Conservation (phyloP, 1,140 invertebrate species). For the Cyclargus thomasi region DNA sequence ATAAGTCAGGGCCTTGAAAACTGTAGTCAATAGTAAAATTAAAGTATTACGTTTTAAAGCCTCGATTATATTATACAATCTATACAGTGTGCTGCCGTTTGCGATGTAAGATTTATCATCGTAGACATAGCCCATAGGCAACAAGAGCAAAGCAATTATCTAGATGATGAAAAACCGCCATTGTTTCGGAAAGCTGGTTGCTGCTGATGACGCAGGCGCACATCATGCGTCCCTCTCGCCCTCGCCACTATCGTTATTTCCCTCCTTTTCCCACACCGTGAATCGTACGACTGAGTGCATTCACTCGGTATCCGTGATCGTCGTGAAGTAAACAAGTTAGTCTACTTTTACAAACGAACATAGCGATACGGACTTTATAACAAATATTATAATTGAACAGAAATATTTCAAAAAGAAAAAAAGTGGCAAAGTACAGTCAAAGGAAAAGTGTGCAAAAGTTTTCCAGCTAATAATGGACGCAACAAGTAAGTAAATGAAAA, state of each 20-base stretch:
- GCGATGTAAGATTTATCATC: neutral
- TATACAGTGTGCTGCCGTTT: no score
- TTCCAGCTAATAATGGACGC: slow-evolving; percentile 59
- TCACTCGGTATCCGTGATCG: slow-evolving; percentile 43
- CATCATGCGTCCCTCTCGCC: slow-evolving; percentile 31
- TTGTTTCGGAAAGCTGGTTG: slow-evolving; percentile 36
- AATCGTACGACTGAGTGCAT: slow-evolving; percentile 54
- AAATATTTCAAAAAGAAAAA: neutral
- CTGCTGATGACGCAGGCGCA: slow-evolving; percentile 37
- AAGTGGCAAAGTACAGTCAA: neutral
- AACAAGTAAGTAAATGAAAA: slow-evolving; percentile 64
- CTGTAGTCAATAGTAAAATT: no score
- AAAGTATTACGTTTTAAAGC: no score
- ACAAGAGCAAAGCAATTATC: slow-evolving; percentile 11
- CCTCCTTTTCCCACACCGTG: slow-evolving; percentile 40
- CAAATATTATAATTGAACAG: neutral
- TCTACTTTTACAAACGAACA: slow-evolving; percentile 14
- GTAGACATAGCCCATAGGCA: neutral
- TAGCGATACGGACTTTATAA: neutral
- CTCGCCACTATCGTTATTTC: slow-evolving; percentile 17
- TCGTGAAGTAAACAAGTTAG: slow-evolving; percentile 41
- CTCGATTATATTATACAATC: no score
- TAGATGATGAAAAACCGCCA: slow-evolving; percentile 12
- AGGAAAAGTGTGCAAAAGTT: slow-evolving; percentile 46
- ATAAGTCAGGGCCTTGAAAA: no score